These are phyloP conservation scores for Merops nubicus DNA, from an alignment of 2,113 vertebrate genomes.

Conservation along the genomic window DNA sequence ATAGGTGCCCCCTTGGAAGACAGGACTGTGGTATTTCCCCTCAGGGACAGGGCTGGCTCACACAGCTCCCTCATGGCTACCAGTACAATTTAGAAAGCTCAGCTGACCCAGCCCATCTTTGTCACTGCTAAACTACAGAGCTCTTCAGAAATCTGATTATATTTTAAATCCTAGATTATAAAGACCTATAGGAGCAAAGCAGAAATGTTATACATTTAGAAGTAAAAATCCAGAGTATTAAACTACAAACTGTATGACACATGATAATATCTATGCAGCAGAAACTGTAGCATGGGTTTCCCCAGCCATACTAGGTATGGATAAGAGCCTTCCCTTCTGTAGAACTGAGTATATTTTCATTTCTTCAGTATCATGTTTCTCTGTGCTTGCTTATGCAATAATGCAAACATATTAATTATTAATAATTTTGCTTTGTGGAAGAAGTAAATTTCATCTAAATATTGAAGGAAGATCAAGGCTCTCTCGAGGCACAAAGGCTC, in stretches of 20 bases:
- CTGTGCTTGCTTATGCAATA: not conserved
- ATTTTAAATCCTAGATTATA: not conserved
- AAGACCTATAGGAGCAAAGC: not conserved
- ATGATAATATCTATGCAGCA: not conserved
- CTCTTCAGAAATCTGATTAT: not conserved
- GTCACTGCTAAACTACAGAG: not conserved
- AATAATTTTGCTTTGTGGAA: not conserved
- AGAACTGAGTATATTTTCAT: not conserved
- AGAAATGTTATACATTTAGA: not conserved
- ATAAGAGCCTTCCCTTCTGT: not conserved
- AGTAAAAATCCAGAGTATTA: not conserved
- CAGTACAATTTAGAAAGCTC: not conserved
- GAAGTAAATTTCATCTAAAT: not conserved
- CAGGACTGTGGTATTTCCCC: not conserved
- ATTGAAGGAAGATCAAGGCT: not conserved
- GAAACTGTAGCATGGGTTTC: not conserved
- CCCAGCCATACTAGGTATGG: not conserved
- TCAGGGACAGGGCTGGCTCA: not conserved
- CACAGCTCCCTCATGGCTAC: fast-evolving
- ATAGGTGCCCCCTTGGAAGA: not conserved
- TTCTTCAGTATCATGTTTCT: not conserved
- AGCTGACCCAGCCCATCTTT: not conserved
- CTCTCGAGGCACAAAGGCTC: not conserved
- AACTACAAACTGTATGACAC: not conserved
- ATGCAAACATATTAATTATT: not conserved